Evolutionary conservation across 2,888 invertebrate species (phyloP), one percentile per base, ranked within the genome.

Genomic region (Drosophila eohydei): DNA sequence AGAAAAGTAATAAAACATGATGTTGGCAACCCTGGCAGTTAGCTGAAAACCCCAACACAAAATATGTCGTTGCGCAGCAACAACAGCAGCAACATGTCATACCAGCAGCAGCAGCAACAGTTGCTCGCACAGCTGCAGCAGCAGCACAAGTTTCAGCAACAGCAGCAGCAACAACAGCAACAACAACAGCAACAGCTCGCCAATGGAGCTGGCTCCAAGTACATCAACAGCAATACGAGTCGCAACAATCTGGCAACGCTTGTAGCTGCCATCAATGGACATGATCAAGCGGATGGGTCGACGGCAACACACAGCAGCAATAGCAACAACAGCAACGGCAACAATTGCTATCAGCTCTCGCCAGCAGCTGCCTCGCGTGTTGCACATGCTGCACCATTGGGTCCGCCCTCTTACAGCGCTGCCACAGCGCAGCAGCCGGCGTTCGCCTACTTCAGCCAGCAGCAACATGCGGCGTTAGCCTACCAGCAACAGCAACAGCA

Each of bases 41-140:
- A 59, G 46, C 46, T 70, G 46, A 67, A 51, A 16, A 50, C 48
- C 6, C 3, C 28, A 1, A 73, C 32, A 54, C 74, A 81, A n/a
- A 36, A 80, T 50, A 92, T 93, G 93, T 92, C 92, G 77, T 89
- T 93, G 91, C 91, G 92, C 59, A 92, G 91, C 80, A 92, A 92
- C 88, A 92, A 34, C 83, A 79, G 36, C 83, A 78, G 36, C 73
- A 83, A 67, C 63, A 79, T 89, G 84, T 79, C 80, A 36, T 78
- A 82, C 48, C 89, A 90, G 48, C 88, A 86, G 57, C 86, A 86
- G 65, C 89, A 86, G 63, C 88, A 82, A 57, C 91, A 89, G 50
- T 60, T 84, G 88, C 75, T 85, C 36, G 84, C 89, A 6, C 90
- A 86, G 61, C 51, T 90, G 71, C 88, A 91, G 61, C 90, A 89